Conservation (phyloP, 2,797 vertebrate genomes). For the Sandelia bainsii region DNA sequence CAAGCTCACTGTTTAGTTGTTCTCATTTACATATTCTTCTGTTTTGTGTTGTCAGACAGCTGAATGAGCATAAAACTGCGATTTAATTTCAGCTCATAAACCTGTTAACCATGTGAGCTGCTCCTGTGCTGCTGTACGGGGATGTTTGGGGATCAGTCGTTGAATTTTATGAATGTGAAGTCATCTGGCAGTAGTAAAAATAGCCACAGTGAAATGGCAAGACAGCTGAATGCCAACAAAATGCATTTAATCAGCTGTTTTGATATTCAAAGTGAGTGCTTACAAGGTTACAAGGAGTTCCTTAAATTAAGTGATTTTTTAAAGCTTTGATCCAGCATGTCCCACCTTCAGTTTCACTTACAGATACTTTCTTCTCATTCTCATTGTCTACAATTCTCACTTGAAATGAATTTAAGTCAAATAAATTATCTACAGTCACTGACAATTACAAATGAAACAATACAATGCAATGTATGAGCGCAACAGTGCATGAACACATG, state of each 20-base stretch:
- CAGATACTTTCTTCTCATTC: slow-evolving; percentile 13
- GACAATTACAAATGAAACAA: slow-evolving; percentile 41
- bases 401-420: slow-evolving; percentile 19
- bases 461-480: neutral
- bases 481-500: slow-evolving; percentile 36
- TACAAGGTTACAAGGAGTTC: slow-evolving; percentile 11
- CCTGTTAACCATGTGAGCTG: slow-evolving; percentile 1
- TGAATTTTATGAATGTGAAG: slow-evolving; percentile 21
- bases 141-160: neutral
- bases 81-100: neutral
- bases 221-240: slow-evolving; percentile 4
- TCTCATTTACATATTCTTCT: neutral
- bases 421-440: slow-evolving; percentile 34
- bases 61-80: neutral
- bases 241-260: neutral
- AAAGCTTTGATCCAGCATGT: slow-evolving; percentile 44
- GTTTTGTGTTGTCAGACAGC: slow-evolving; percentile 13
- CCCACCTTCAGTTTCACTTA: slow-evolving; percentile 13
- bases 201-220: slow-evolving; percentile 3
- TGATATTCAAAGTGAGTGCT: slow-evolving; percentile 19
- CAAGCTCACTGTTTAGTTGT: neutral
- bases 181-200: slow-evolving; percentile 17
- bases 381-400: slow-evolving; percentile 4
- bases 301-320: slow-evolving; percentile 28
- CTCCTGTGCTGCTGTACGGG: slow-evolving; percentile 1